Evolutionary conservation across 2,888 invertebrate genomes (phyloP), one percentile per base, ranked within the genome.

Genomic region (Drosophila rellima): DNA sequence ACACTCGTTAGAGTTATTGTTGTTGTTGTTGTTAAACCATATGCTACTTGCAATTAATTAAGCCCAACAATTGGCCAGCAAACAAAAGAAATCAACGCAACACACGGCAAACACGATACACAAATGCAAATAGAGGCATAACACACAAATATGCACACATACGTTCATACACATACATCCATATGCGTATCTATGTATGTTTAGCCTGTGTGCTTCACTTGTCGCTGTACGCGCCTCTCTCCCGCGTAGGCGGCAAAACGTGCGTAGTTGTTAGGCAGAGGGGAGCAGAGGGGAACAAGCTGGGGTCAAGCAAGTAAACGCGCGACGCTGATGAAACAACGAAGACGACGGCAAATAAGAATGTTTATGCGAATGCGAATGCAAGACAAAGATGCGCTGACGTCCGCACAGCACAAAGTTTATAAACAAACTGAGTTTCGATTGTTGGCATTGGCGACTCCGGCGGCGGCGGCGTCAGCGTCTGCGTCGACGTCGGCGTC

Each of bases 151-250:
- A 62, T 50, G 55, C 63, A 48, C 74, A 62, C 47, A 61, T 13
- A 23, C 48, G 20, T 42, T 37, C 47, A 57, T 35, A 29, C 50
- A 42, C 40, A 47, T 17, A 55, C 54, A 51, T 44, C 35, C 7
- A 23, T 11, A 37, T 26, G 7, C 40, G 5, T 61, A 20, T 35
- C 3, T 52, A 37, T 52, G 15, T 70, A 42, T 56, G 51, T 70
- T 66, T 71, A 72, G 74, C 79, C 82, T 78, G 82, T 87, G 86
- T 59, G 83, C 77, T 71, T 85, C 84, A 88, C 88, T 80, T 82
- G 78, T 61, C 88, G 77, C 42, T 42, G 39, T 85, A 74, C 70
- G 75, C 82, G 66, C 69, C 60, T 71, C 62, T 23, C 33, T 52
- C 29, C 17, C 48, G 52, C 42, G 65, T 70, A 48, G 76, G 82